Evolutionary conservation across 2,797 vertebrate genomes (phyloP).

Genomic region (Paratrypauchen microcephalus): DNA sequence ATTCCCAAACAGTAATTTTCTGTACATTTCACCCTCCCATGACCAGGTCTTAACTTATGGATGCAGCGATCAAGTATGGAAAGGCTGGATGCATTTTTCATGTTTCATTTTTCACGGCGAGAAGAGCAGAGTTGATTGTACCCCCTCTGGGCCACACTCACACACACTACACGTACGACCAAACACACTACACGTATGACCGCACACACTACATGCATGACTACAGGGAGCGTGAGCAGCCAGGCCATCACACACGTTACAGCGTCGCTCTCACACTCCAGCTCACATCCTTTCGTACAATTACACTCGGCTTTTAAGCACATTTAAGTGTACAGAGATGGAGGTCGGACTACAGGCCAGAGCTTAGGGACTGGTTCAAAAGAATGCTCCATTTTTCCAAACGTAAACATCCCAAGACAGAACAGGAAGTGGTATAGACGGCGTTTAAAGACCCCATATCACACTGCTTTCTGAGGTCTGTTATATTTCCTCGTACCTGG

Average conservation of each 20-base stretch:
- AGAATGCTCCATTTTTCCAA: neutral
- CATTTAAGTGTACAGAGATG: neutral
- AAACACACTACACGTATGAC: no score
- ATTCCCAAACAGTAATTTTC: no score
- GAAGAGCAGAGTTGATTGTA: slow-evolving; percentile 21
- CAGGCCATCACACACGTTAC: slow-evolving; percentile 2
- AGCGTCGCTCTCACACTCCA: neutral
- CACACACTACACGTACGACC: slow-evolving; percentile 1
- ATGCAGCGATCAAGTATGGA: slow-evolving; percentile 10
- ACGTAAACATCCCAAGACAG: neutral
- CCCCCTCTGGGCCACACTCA: neutral
- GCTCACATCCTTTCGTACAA: slow-evolving; percentile 9
- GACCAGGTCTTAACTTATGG: slow-evolving; percentile 21
- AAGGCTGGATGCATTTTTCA: slow-evolving; percentile 54
- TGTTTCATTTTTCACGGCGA: slow-evolving; percentile 13
- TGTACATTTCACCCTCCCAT: neutral
- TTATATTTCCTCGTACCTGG: no score
- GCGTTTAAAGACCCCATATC: no score
- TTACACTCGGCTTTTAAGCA: slow-evolving; percentile 3
- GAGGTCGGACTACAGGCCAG: neutral
- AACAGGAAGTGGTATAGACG: neutral
- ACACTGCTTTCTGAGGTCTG: no score
- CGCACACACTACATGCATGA: neutral
- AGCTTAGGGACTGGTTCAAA: neutral
- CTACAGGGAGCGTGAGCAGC: neutral